Conservation (phyloP, 2,797 vertebrate species). For the Pantherophis alleghaniensis region DNA sequence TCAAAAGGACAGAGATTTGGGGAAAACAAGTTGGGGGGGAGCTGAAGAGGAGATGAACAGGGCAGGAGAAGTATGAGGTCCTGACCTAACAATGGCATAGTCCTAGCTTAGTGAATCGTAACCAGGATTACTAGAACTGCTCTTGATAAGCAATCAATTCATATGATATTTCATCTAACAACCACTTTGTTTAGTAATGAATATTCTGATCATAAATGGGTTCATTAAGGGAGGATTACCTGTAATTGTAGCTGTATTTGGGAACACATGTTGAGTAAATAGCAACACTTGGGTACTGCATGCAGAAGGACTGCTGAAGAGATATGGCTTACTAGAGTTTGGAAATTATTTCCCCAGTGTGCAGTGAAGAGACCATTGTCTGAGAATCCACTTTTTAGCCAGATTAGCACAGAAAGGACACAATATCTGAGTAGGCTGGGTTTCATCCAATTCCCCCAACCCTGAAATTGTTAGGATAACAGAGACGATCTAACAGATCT, state of each 20-base stretch:
- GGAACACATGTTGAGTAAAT: background rate
- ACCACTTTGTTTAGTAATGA: background rate
- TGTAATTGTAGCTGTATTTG: background rate
- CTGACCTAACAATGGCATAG: background rate
- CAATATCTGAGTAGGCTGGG: background rate
- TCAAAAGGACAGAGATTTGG: background rate
- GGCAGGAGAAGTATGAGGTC: background rate
- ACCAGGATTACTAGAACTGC: background rate
- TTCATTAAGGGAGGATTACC: background rate
- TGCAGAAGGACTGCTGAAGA: background rate
- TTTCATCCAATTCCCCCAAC: background rate
- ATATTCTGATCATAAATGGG: background rate
- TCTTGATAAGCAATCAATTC: background rate
- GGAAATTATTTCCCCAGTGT: background rate
- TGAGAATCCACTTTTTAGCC: background rate
- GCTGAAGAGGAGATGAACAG: background rate
- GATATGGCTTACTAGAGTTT: background rate
- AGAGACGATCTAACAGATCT: background rate
- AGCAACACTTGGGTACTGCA: background rate
- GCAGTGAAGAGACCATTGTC: background rate
- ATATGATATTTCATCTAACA: background rate
- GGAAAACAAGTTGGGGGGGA: background rate
- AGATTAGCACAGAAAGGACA: background rate
- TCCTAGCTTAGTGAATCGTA: background rate
- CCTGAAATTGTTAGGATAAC: background rate